These are phyloP conservation scores for Ammospiza maritima DNA, from an alignment of 2,797 vertebrate genomes.

Conservation along the genomic window DNA sequence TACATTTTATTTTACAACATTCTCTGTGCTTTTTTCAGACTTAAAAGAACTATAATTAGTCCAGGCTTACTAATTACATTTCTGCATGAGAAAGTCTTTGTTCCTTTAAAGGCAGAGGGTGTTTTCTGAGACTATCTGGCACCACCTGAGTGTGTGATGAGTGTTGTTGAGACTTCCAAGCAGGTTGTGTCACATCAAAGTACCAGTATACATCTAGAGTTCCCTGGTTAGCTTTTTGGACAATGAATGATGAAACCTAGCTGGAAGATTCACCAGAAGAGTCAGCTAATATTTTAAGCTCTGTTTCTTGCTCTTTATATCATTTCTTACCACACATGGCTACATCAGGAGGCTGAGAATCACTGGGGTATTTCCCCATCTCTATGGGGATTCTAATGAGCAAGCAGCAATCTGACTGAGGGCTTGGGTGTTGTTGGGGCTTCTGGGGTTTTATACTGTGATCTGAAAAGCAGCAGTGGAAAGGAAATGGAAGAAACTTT, in stretches of 20 bases:
- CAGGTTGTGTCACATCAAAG: not conserved
- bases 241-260: not conserved
- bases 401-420: not conserved
- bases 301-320: not conserved
- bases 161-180: not conserved
- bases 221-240: not conserved
- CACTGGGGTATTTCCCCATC: not conserved
- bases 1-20: conserved; percentile 46
- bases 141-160: not conserved
- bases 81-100: not conserved
- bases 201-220: not conserved
- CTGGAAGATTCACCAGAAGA: not conserved
- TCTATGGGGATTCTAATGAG: not conserved
- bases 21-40: conserved; percentile 50
- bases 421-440: not conserved
- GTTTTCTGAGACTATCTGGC: not conserved
- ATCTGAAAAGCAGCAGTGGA: not conserved
- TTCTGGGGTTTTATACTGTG: not conserved
- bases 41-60: not conserved
- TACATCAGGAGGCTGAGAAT: not conserved
- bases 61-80: not conserved
- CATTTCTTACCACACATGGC: not conserved
- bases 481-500: not conserved
- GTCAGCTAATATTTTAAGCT: not conserved
- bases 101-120: not conserved